A percentile compares a stretch with the other conserved stretches of the same genome.
These are phyloP conservation scores for Halotydeus destructor DNA, from an alignment of 1,140 invertebrate genomes.

Conservation along the genomic window DNA sequence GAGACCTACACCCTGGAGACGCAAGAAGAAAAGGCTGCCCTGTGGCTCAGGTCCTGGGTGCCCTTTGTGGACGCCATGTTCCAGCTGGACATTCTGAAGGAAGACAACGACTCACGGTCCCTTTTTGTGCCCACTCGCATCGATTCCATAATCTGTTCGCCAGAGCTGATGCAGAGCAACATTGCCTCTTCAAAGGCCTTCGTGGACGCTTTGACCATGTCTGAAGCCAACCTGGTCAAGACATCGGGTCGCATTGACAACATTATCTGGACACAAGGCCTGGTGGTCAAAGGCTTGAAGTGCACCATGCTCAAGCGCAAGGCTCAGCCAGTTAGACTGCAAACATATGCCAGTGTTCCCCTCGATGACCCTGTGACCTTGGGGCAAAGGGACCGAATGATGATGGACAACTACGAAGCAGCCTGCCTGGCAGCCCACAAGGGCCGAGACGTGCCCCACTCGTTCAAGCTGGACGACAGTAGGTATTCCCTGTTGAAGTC, in stretches of 20 bases:
- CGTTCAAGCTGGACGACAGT: constrained; percentile 30
- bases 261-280: constrained; percentile 25
- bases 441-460: constrained; percentile 6
- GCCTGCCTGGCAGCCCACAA: constrained; percentile 5
- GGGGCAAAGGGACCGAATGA: constrained; percentile 7
- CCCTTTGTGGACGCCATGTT: constrained; percentile 33
- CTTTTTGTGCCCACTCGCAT: constrained; percentile 32
- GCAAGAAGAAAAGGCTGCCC: constrained; percentile 20
- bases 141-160: constrained; percentile 28
- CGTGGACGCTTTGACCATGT: background rate
- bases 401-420: constrained; percentile 9
- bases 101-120: constrained; percentile 21
- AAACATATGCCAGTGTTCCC: too few species aligned
- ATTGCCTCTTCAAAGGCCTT: too few species aligned
- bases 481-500: constrained; percentile 59
- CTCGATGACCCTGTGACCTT: too few species aligned
- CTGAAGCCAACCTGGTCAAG: constrained; percentile 1
- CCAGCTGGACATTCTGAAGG: constrained; percentile 29
- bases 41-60: constrained; percentile 33
- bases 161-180: constrained; percentile 16
- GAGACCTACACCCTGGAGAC: constrained; percentile 52
- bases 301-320: too few species aligned
- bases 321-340: too few species aligned
- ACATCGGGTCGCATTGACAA: constrained; percentile 10
- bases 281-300: constrained; percentile 31